Percentiles rank a stretch among this genome's conserved stretches.
Evolutionary conservation across 92 coral and sea anemone genomes (phyloP).

Genomic region (Porites evermanni): DNA sequence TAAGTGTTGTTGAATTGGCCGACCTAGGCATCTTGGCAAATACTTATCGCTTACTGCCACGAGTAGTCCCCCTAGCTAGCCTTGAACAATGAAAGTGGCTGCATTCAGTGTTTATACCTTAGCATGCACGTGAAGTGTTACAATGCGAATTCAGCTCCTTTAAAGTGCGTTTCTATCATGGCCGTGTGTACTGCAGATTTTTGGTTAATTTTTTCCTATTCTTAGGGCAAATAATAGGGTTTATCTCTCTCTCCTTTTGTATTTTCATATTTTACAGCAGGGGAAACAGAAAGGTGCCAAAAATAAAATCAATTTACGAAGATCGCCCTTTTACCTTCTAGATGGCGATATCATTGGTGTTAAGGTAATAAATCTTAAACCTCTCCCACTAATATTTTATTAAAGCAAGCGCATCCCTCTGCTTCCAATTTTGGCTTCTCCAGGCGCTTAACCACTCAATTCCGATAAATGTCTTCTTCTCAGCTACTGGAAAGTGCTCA

Average conservation of each 20-base stretch:
- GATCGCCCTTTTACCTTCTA: constrained; percentile 76
- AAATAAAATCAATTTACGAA: constrained; percentile 75
- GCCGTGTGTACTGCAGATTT: no score
- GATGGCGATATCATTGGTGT: constrained; percentile 88
- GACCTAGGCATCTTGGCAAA: not conserved
- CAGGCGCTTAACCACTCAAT: not conserved
- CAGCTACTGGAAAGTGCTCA: not conserved
- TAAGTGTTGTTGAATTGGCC: not conserved
- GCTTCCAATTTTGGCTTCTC: not conserved
- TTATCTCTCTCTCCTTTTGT: no score
- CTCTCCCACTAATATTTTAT: no score
- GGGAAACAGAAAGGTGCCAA: constrained; percentile 50
- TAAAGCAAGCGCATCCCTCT: not conserved
- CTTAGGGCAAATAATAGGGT: no score
- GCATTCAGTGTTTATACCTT: no score
- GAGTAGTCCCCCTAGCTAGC: no score
- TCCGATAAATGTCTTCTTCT: not conserved
- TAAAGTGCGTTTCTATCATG: no score
- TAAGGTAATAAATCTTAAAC: constrained; percentile 54
- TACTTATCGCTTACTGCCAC: not conserved
- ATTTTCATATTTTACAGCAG: constrained; percentile 21
- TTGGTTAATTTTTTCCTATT: no score
- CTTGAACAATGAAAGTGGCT: no score
- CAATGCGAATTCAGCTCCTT: no score
- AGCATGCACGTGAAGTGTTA: no score